Percentiles rank a stretch among this genome's conserved stretches.
Conservation (phyloP, 2,888 invertebrate species). For the Drosophila diplacantha region DNA sequence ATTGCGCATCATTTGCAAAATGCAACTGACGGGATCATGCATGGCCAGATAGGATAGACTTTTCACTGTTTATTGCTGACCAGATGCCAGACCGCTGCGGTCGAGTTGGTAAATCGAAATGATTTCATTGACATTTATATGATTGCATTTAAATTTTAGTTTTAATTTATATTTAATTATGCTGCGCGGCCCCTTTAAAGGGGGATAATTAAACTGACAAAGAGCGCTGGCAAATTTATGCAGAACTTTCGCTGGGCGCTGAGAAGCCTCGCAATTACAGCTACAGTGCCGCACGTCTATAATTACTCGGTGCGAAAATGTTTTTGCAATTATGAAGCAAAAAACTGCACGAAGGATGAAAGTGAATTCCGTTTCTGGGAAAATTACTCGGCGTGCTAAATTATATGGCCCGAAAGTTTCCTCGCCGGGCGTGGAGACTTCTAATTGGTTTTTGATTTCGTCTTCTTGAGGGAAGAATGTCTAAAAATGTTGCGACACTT, state of each 20-base stretch:
- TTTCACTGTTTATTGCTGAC: conserved; percentile 23
- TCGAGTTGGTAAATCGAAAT: conserved; percentile 60
- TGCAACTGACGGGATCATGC: conserved; percentile 29
- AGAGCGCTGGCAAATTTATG: conserved; percentile 8
- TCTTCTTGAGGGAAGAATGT: conserved; percentile 18
- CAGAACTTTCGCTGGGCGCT: conserved; percentile 12
- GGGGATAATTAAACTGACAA: conserved; percentile 1
- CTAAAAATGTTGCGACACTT: conserved; percentile 15
- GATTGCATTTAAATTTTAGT: conserved; percentile 53
- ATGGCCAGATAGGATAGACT: conserved; percentile 12
- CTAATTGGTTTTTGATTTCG: conserved; percentile 69
- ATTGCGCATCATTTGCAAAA: conserved; percentile 57
- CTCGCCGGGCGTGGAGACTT: conserved; percentile 31
- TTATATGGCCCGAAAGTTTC: conserved; percentile 53
- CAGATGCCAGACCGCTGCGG: conserved; percentile 40
- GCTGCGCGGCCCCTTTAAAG: conserved; percentile 15
- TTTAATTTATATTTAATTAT: conserved; percentile 65
- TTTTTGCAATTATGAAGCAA: conserved; percentile 47
- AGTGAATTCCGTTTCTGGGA: conserved; percentile 17
- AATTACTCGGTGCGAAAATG: conserved; percentile 53
- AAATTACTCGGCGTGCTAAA: conserved; percentile 36
- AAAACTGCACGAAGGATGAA: conserved; percentile 18
- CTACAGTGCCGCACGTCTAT: conserved; percentile 41
- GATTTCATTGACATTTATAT: conserved; percentile 56
- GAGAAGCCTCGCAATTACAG: conserved; percentile 29